Evolutionary conservation across 2,888 invertebrate genomes (phyloP).

Genomic region (Helobdella robusta): DNA sequence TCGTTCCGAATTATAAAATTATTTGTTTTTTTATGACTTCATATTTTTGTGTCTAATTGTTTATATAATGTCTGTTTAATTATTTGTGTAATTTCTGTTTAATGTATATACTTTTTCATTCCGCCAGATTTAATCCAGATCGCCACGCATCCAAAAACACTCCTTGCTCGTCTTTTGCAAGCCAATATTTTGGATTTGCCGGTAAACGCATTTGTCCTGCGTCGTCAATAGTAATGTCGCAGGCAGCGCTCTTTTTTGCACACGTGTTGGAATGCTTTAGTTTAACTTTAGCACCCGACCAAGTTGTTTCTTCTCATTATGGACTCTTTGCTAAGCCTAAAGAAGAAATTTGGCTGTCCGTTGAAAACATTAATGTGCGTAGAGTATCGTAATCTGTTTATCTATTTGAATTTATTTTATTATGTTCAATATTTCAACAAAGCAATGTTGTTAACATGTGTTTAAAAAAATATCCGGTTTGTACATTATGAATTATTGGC

Average conservation of each 20-base stretch:
- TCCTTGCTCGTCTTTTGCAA: slow-evolving; percentile 39
- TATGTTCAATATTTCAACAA: no score
- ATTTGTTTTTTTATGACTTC: no score
- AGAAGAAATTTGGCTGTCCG: slow-evolving; percentile 35
- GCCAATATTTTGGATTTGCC: slow-evolving; percentile 49
- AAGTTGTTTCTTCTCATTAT: slow-evolving; percentile 42
- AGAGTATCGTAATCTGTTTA: no score
- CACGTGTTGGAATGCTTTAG: slow-evolving; percentile 42
- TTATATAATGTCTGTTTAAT: no score
- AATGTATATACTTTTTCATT: neutral
- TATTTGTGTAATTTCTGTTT: no score
- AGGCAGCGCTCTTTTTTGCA: slow-evolving; percentile 39
- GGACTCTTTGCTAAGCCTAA: slow-evolving; percentile 47
- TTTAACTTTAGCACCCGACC: slow-evolving; percentile 43
- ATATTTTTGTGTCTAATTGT: no score
- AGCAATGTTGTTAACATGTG: no score
- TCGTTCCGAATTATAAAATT: no score
- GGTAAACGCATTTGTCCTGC: slow-evolving; percentile 45
- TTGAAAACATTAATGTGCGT: neutral
- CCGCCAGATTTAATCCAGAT: slow-evolving; percentile 46
- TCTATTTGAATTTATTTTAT: no score
- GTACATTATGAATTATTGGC: no score
- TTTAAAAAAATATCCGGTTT: no score
- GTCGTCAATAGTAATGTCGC: slow-evolving; percentile 39
- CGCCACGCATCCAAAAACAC: slow-evolving; percentile 41